Evolutionary conservation across 1,140 invertebrate species (phyloP), one percentile per base, ranked within the genome.

Genomic region (Pteromalus puparum): DNA sequence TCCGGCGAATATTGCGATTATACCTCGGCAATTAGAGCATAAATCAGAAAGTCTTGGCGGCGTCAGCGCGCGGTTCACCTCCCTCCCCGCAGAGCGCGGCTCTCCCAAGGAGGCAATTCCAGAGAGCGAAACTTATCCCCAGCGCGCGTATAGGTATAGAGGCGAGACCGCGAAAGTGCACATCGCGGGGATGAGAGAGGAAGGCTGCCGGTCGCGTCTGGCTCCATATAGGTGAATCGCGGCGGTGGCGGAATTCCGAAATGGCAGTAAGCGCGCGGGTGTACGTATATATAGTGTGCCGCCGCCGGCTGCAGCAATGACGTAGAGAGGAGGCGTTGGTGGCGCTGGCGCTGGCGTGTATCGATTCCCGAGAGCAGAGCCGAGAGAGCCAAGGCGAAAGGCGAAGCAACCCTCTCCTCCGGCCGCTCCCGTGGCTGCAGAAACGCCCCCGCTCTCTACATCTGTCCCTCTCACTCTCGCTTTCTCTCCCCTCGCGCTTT

Each of bases 161-260:
- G 26, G 46, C 53, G 77, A 73, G 81, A 79, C 46, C 73, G 46
- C 80, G 42, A 78, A 76, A 85, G 76, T 82, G 84, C 74, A 42
- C 67, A 85, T 87, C 83, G 85, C 24, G 82, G 65, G 21, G 79
- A 18, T 38, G 67, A 30, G 85, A 67, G 85, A 88, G 89, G 87
- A 89, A 89, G 90, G 90, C 88, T 87, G 90, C 89, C 91, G 91
- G 89, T 90, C 90, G 91, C 91, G 91, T 91, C 92, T 90, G 89
- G 90, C 89, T 90, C 90, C 90, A 91, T 88, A 21, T 67, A 48
- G 82, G 76, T 79, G 77, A 84, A 83, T 83, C 42, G 53, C 53
- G 18, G 46, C 75, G 38, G 38, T 10, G 38, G 38, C 38, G 38
- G 38, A 42, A 81, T 70, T 81, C 76, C 42, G 75, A 83, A 77